Conservation (phyloP, 2,888 invertebrate genomes). For the Subacronicta megacephala region DNA sequence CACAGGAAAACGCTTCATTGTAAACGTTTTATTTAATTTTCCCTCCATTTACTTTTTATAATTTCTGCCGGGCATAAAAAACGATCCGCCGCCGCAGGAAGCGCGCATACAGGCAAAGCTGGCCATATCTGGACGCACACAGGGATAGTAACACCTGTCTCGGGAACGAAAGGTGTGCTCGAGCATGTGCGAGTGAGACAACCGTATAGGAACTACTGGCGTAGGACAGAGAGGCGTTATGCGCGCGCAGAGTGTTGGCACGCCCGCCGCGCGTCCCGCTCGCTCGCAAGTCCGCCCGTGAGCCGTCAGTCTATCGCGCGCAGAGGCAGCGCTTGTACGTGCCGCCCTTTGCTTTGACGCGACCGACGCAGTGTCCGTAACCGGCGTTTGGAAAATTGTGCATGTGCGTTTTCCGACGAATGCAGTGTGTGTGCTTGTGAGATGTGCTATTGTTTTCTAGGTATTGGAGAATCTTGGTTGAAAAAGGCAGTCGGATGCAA, state of each 20-base stretch:
- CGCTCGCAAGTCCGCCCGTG: constrained; percentile 75
- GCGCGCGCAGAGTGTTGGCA: constrained; percentile 86
- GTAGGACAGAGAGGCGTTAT: constrained; percentile 76
- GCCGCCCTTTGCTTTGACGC: constrained; percentile 84
- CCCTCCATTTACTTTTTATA: constrained; percentile 90
- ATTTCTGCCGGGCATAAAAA: constrained; percentile 89
- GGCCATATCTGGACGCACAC: constrained; percentile 84
- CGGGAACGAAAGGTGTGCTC: constrained; percentile 88
- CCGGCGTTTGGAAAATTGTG: constrained; percentile 89
- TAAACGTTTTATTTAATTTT: constrained; percentile 90
- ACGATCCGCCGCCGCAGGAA: constrained; percentile 89
- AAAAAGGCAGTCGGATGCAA: constrained; percentile 81
- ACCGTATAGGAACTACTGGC: constrained; percentile 65
- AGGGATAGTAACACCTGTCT: constrained; percentile 87
- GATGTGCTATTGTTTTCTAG: constrained; percentile 90
- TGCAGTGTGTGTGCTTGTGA: constrained; percentile 88
- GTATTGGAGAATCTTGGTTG: constrained; percentile 81
- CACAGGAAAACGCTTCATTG: constrained; percentile 89
- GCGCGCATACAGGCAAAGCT: constrained; percentile 77
- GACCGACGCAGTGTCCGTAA: constrained; percentile 88
- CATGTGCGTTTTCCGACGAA: constrained; percentile 89
- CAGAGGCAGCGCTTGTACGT: constrained; percentile 84
- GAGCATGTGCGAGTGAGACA: constrained; percentile 76
- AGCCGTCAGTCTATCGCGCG: constrained; percentile 87
- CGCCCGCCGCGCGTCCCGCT: constrained; percentile 88